A percentile compares a stretch with the other conserved stretches of the same genome.
Evolutionary conservation across 2,888 invertebrate genomes (phyloP).

Genomic region (Capitulum mitella): DNA sequence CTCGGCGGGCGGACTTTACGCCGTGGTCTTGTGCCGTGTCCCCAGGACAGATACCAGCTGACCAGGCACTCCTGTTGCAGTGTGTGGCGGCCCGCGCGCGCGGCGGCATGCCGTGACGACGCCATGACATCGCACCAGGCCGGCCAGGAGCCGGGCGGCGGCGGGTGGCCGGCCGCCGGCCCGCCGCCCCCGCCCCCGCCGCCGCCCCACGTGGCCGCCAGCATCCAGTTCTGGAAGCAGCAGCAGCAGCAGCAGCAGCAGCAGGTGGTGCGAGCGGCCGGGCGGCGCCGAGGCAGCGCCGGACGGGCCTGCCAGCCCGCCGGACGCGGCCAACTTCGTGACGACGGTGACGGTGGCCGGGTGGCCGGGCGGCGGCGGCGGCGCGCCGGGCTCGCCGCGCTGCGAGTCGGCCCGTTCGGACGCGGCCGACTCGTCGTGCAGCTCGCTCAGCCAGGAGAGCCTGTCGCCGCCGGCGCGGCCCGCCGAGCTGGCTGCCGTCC

Average conservation of each 20-base stretch:
- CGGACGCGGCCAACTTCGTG: neutral
- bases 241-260: constrained; percentile 10
- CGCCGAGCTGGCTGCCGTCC: neutral
- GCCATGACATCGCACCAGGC: neutral
- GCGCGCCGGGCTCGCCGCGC: constrained; percentile 39
- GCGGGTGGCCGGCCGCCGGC: neutral
- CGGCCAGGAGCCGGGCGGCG: constrained; percentile 10
- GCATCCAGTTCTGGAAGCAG: constrained; percentile 12
- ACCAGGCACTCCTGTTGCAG: neutral
- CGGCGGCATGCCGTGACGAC: neutral
- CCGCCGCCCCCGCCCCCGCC: neutral
- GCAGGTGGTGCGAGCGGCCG: neutral
- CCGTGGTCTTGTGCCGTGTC: no score
- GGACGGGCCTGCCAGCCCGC: neutral
- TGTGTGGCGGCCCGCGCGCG: neutral
- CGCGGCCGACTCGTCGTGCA: constrained; percentile 53
- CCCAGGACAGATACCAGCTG: neutral
- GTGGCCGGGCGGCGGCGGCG: neutral
- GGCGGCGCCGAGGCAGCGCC: neutral
- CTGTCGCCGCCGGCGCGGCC: constrained; percentile 14
- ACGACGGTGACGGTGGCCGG: constrained; percentile 9
- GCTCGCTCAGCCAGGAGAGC: constrained; percentile 45
- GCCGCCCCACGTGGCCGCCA: neutral
- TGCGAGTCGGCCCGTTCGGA: constrained; percentile 56
- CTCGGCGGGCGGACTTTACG: no score